Evolutionary conservation across 2,888 invertebrate species (phyloP), one percentile per base, ranked within the genome.

Genomic region (Cyaniris semiargus): DNA sequence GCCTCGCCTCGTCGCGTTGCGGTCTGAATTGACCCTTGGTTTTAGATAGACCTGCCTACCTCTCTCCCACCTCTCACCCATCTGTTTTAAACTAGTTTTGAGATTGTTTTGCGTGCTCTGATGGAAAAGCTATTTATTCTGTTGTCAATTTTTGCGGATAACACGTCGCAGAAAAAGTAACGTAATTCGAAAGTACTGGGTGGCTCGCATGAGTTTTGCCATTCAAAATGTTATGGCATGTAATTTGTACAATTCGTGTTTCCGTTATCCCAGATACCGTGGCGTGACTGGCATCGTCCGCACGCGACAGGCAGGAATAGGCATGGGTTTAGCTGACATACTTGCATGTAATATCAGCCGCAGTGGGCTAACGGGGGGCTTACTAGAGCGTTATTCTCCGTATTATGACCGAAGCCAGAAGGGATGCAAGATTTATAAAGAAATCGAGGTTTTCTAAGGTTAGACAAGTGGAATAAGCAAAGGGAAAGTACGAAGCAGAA

Each of bases 151-250:
- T 18, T 27, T 66, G 66, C 27, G 31, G 15, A 18, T 27, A 7
- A 6, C 27, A 27, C 5, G n/a, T n/a, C n/a, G 15, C 27, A 10
- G 23, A 66, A 23, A 23, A 27, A 7, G 58, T 21, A 10, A 38
- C 38, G 38, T 10, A 71, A 38, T 71, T 71, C 10, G 71, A 71
- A 71, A 71, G 71, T 38, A 71, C 13, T 18, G 31, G 18, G 15
- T 38, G 21, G 34, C 23, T 76, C 53, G 76, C 76, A 48, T 76
- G 76, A 53, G 56, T 31, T 34, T 70, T 70, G 70, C 70, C 53
- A 76, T 53, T 76, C 70, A 70, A 76, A 76, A 70, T 48, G 66
- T 48, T 76, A 70, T 76, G 70, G 76, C 70, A 70, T 76, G 76
- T 70, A 70, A 76, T 76, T 76, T 71, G 71, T 71, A 71, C 34